phyloP scores from a whole-genome alignment of 1,140 invertebrate genomes.

The Calycopis cecrops region DNA sequence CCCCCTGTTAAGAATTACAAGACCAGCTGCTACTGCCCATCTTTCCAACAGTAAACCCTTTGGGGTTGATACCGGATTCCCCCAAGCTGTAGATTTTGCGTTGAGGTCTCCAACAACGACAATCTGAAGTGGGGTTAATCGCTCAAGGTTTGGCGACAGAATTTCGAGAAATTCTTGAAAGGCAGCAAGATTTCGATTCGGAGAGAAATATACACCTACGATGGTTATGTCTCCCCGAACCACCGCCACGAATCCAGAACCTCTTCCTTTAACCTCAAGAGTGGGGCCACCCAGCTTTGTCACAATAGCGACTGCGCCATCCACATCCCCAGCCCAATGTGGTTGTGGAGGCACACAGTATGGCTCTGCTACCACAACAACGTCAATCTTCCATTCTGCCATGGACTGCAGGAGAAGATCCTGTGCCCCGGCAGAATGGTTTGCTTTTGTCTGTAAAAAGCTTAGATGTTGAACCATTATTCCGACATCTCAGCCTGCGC shows the following conservation, averaged over 20 bases:
- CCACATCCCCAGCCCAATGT: constrained; percentile 16
- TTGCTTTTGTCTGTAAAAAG: too few species aligned
- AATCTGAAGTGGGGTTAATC: not conserved
- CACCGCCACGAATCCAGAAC: constrained; percentile 4
- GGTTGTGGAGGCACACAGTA: constrained; percentile 17
- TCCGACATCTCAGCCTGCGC: too few species aligned
- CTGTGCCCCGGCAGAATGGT: constrained; percentile 16
- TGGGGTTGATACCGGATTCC: constrained; percentile 13
- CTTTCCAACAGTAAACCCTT: constrained; percentile 19
- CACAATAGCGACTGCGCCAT: constrained; percentile 16
- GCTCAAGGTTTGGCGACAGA: constrained; percentile 12
- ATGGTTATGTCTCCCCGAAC: constrained; percentile 10
- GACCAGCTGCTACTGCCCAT: constrained; percentile 14
- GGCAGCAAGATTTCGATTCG: constrained; percentile 19
- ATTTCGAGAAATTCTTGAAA: constrained; percentile 17
- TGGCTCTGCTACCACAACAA: constrained; percentile 25
- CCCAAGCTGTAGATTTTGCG: constrained; percentile 25
- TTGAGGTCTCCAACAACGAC: constrained; percentile 21
- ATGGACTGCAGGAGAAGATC: constrained; percentile 25
- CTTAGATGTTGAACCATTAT: too few species aligned
- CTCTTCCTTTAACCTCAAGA: not conserved
- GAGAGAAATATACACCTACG: constrained; percentile 26
- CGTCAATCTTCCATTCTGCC: constrained; percentile 24
- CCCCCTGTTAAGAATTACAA: constrained; percentile 24
- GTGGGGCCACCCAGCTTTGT: not conserved